Evolutionary conservation across 2,888 invertebrate genomes (phyloP).

Genomic region (Clunio marinus): DNA sequence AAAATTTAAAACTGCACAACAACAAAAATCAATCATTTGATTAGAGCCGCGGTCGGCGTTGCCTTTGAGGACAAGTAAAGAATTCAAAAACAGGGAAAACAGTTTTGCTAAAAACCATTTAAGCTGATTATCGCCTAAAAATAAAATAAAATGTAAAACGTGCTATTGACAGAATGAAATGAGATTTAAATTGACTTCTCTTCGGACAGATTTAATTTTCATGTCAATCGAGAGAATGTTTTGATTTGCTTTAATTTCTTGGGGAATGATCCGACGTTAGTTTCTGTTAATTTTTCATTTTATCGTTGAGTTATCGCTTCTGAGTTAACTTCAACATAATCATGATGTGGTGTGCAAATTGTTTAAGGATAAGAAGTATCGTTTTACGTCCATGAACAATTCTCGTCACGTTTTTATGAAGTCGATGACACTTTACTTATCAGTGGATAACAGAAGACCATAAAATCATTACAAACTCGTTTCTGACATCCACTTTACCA

Average conservation of each 20-base stretch:
- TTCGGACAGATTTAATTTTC: background rate
- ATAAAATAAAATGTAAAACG: too few relatives aligned
- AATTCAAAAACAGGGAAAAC: conserved; percentile 12
- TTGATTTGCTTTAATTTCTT: too few relatives aligned
- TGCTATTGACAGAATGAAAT: conserved; percentile 2
- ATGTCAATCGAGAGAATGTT: background rate
- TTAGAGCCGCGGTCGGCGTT: background rate
- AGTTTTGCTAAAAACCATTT: conserved; percentile 17
- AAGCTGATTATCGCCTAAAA: conserved; percentile 23
- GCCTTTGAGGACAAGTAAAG: background rate
- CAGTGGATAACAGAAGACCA: too few relatives aligned
- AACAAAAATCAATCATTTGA: conserved; percentile 29
- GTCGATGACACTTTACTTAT: background rate
- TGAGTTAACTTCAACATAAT: too few relatives aligned
- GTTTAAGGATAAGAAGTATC: too few relatives aligned
- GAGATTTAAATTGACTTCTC: conserved; percentile 9
- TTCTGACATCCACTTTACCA: too few relatives aligned
- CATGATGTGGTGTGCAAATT: too few relatives aligned
- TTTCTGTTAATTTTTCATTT: too few relatives aligned
- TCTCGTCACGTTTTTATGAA: background rate
- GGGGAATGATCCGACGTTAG: too few relatives aligned
- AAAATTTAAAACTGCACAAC: conserved; percentile 6
- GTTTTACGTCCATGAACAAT: background rate
- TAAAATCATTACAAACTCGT: too few relatives aligned
- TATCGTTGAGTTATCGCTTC: too few relatives aligned